Base-by-base conservation (phyloP, 2,113 vertebrate genomes). In the Pleuronectes platessa region DNA sequence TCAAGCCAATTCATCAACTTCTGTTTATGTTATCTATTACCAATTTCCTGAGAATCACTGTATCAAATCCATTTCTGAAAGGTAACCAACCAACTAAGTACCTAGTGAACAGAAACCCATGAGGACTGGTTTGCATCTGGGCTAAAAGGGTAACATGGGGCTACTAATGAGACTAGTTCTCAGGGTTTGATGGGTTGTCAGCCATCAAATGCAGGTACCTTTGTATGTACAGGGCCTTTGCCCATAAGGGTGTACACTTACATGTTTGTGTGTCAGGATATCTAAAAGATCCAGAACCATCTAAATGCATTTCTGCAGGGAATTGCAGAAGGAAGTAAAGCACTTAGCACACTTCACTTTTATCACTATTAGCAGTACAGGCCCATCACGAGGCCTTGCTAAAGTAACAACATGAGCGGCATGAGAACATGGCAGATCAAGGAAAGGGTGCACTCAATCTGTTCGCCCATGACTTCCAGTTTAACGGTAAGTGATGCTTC, bases 371-470 rank as follows among this genome's bases (percentile, higher is more conserved):
- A 84, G 23, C 70, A 31, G 71, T 10, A 21, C 47, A 65, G 72
- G 69, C 68, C 70, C 72, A 74, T 63, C 61, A 87, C 61, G 75
- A 54, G 60, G 42, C 40, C 74, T 55, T 76, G 76, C 79, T 69
- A 68, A 72, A 75, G 66, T 74, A 67, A 75, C 6, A 31, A 31
- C 58, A 79, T 51, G 81, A 88, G 73, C 5, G 17, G 45, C 59
- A 21, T 82, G 78, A 83, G 82, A 91, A 88, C 74, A 67, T 68
- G 56, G 81, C 13, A 49, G 63, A 26, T 59, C 67, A 61, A 67
- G 61, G n/a, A 62, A 70, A 42, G 4, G 51, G 54, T 23, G 42
- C 47, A 76, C 27, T 77, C 23, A 61, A 54, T 54, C 51, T 31
- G 66, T 61, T 81, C 82, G 78, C 75, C 71, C 10, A 51, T 83